Base-by-base conservation (phyloP, 2,113 vertebrate species). In the Zapus hudsonius region DNA sequence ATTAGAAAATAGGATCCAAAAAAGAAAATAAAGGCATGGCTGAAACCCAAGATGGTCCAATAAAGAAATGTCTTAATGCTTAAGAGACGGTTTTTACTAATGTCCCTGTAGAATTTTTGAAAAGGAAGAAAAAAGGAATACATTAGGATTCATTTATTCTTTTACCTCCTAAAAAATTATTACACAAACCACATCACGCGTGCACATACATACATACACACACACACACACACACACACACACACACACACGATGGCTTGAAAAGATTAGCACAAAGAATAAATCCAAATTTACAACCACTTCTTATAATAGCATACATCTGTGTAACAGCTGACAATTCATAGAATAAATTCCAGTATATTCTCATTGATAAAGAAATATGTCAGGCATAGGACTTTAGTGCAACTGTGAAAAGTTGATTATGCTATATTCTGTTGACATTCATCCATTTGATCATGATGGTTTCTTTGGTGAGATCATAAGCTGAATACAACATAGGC, bases 1-100 rank as follows among this genome's bases (percentile, higher is more conserved):
- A 99, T 98, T 85, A 99, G 98, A 96, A 99, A 98, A 97, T 99
- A 99, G 0, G 99, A 99, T 44, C 99, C 99, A 90, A 99, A 99
- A 97, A 99, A 99, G 98, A 99, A 99, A 97, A 99, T 97, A 91
- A 99, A 99, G 86, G 99, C 99, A 76, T 99, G 99, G 96, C 97
- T 98, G 97, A 99, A 99, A 90, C 99, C 99, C 97, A 99, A 96
- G 92, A 99, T 17, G 9, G 99, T 99, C 99, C 99, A 99, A 97
- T 99, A 99, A 97, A 99, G 97, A 98, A 99, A 99, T 23, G 98
- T 99, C 97, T 98, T 98, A 97, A 98, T 99, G 81, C 99, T 99
- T 89, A 99, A 98, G 92, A 98, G 97, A 84, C 98, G 97, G 93
- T 99, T 99, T 98, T 98, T 99, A 98, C 99, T 99, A 97, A 99